Percentiles rank a stretch among this genome's conserved stretches.
Conservation (phyloP, 2,797 vertebrate genomes). For the Sardinella longiceps region DNA sequence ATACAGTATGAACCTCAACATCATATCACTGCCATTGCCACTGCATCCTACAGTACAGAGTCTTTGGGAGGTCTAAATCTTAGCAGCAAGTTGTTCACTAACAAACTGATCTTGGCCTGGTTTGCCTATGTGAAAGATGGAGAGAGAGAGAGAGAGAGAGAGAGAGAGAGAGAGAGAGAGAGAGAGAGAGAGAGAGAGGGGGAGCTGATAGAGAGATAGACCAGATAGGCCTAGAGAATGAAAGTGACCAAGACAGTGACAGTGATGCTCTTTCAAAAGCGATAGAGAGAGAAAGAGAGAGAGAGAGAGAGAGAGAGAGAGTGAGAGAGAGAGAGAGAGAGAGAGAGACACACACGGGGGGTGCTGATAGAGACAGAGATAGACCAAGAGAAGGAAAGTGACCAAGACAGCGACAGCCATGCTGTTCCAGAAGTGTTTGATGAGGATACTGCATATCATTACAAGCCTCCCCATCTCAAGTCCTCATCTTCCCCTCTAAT, state of each 20-base stretch:
- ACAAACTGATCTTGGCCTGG: not conserved
- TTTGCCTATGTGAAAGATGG: not conserved
- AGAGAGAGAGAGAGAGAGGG: not conserved
- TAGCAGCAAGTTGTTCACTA: not conserved
- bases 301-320: not conserved
- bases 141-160: not conserved
- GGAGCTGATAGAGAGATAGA: not conserved
- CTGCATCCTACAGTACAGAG: not conserved
- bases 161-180: not conserved
- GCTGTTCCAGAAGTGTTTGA: not conserved
- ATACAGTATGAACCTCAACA: not conserved
- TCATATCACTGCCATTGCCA: not conserved
- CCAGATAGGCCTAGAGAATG: not conserved
- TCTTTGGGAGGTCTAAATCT: not conserved
- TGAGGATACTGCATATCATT: constrained; percentile 9
- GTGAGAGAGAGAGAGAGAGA: not conserved
- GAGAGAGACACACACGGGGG: too few species aligned
- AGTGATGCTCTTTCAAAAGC: too few species aligned
- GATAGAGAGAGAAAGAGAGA: too few species aligned
- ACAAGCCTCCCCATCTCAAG: not conserved
- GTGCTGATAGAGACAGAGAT: too few species aligned
- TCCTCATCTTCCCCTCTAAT: constrained; percentile 47
- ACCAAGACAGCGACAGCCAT: not conserved
- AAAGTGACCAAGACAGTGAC: not conserved
- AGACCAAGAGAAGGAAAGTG: not conserved